These are phyloP conservation scores for Neoascia interrupta DNA, from an alignment of 2,888 invertebrate genomes.

Conservation along the genomic window DNA sequence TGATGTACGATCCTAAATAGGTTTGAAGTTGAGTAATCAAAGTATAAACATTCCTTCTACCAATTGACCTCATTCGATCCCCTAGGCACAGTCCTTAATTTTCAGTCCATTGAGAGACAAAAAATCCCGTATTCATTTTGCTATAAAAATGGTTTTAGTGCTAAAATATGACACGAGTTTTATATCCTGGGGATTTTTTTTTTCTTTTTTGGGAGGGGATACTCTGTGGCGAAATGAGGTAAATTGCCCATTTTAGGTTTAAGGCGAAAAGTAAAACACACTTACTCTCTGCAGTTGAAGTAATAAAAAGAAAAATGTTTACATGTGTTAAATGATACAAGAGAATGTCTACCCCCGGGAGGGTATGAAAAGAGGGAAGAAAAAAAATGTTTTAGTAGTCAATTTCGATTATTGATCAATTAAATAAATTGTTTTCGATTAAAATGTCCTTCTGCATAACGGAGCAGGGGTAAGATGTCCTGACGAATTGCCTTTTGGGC, in stretches of 20 bases:
- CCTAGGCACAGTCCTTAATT: too few relatives aligned
- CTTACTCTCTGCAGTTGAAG: slow-evolving; percentile 16
- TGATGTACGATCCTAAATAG: too few relatives aligned
- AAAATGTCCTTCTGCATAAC: neutral
- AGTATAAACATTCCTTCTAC: too few relatives aligned
- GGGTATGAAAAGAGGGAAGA: too few relatives aligned
- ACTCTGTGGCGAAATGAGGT: neutral
- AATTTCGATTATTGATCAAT: slow-evolving; percentile 61
- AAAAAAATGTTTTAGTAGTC: slow-evolving; percentile 33
- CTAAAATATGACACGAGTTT: slow-evolving; percentile 31
- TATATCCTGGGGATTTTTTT: slow-evolving; percentile 5
- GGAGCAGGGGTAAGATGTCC: neutral
- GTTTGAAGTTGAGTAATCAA: too few relatives aligned
- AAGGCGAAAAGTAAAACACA: neutral
- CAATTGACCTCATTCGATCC: too few relatives aligned
- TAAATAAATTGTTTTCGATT: slow-evolving; percentile 52
- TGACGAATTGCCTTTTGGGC: neutral
- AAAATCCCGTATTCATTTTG: slow-evolving; percentile 13
- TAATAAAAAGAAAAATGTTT: slow-evolving; percentile 19
- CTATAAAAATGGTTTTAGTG: slow-evolving; percentile 28
- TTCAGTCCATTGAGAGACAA: neutral
- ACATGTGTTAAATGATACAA: neutral
- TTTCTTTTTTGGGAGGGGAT: neutral
- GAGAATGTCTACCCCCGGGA: neutral
- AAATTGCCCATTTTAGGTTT: slow-evolving; percentile 1